Conservation (phyloP, 2,797 vertebrate genomes). For the Heterohyrax brucei region DNA sequence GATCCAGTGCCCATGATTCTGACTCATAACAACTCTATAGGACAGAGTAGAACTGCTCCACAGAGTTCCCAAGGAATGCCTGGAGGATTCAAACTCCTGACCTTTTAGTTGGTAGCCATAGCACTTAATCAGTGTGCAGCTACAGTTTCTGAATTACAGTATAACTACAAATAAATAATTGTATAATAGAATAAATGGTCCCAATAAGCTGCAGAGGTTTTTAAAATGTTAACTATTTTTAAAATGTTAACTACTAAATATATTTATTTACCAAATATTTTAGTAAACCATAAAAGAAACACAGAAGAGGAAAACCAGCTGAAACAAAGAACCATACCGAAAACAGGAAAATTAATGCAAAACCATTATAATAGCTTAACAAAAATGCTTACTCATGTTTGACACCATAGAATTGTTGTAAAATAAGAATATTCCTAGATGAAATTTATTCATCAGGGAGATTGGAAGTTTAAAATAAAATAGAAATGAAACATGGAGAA, state of each 20-base stretch:
- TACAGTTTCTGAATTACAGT: not conserved
- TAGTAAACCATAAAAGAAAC: not conserved
- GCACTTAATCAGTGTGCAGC: no score
- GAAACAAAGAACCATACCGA: not conserved
- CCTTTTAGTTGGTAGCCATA: no score
- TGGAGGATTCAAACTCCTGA: no score
- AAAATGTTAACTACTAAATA: not conserved
- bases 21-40: no score
- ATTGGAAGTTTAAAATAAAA: not conserved
- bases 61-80: no score
- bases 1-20: no score
- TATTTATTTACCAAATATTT: slow-evolving; percentile 5
- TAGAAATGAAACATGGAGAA: not conserved
- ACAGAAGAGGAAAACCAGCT: not conserved
- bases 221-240: not conserved
- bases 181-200: not conserved
- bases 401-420: not conserved
- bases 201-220: not conserved
- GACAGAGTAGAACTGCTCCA: no score
- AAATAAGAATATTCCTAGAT: not conserved
- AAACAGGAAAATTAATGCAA: not conserved
- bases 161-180: not conserved
- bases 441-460: not conserved
- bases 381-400: not conserved
- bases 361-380: not conserved